Conservation (phyloP, 1,140 invertebrate genomes). For the Heliconius himera region DNA sequence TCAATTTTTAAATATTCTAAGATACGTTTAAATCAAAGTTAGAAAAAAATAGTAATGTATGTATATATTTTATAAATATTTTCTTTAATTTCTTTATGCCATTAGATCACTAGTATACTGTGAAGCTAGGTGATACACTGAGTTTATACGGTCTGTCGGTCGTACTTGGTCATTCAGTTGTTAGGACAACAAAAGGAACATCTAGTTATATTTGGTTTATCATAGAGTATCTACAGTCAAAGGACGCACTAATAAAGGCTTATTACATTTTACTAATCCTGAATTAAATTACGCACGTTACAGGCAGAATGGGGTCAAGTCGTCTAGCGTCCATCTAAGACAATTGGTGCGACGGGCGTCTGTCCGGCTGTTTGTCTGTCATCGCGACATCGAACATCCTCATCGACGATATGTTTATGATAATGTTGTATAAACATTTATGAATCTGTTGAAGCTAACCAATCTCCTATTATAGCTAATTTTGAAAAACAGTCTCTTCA, state of each 20-base stretch:
- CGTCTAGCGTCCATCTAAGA: slow-evolving; percentile 9
- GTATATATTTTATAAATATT: background rate
- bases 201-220: slow-evolving; percentile 60
- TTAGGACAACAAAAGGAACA: slow-evolving; percentile 53
- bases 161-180: slow-evolving; percentile 40
- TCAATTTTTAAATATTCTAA: background rate
- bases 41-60: background rate
- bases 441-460: no score
- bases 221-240: slow-evolving; percentile 32
- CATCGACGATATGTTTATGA: background rate
- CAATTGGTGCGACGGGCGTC: background rate
- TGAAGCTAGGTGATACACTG: slow-evolving; percentile 25
- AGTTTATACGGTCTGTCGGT: slow-evolving; percentile 48
- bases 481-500: no score
- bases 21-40: background rate
- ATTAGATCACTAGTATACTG: slow-evolving; percentile 37
- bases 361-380: slow-evolving; percentile 1
- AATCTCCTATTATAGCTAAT: no score
- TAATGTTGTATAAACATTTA: no score
- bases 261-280: slow-evolving; percentile 16
- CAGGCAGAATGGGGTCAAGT: slow-evolving; percentile 11
- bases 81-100: background rate
- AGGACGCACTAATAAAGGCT: slow-evolving; percentile 62
- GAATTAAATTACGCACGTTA: slow-evolving; percentile 16
- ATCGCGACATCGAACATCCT: background rate